Percentiles rank a stretch among this genome's conserved stretches.
These are phyloP conservation scores for Elaphurus davidianus DNA, from an alignment of 2,113 vertebrate genomes.

Conservation along the genomic window DNA sequence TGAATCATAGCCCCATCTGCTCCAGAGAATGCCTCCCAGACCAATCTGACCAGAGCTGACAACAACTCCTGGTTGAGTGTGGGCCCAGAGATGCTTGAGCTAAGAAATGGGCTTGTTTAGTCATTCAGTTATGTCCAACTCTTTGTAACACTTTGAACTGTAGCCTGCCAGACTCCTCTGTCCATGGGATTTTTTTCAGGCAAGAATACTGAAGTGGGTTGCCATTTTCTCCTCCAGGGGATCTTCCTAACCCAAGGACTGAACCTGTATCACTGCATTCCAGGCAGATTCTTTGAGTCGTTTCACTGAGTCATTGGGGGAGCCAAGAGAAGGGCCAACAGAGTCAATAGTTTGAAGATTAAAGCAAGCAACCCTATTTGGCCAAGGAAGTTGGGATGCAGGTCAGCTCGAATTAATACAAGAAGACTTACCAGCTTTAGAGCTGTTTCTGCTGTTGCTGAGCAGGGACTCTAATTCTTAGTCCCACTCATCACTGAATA, in stretches of 20 bases:
- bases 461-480: background rate
- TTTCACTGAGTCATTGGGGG: background rate
- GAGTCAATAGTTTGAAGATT: background rate
- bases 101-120: background rate
- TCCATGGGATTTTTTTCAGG: background rate
- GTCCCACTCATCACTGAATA: background rate
- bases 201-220: background rate
- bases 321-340: background rate
- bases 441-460: background rate
- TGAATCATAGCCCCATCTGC: background rate
- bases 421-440: background rate
- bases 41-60: background rate
- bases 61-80: background rate
- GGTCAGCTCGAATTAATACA: background rate
- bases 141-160: background rate
- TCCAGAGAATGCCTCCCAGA: background rate
- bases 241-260: background rate
- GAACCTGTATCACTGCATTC: background rate
- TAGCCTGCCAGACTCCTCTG: background rate
- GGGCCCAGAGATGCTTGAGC: background rate
- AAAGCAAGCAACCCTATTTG: background rate
- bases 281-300: background rate
- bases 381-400: background rate
- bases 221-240: background rate
- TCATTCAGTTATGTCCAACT: background rate